These are phyloP conservation scores for Chydorus sphaericus DNA, from an alignment of 2,888 invertebrate genomes.

Conservation along the genomic window DNA sequence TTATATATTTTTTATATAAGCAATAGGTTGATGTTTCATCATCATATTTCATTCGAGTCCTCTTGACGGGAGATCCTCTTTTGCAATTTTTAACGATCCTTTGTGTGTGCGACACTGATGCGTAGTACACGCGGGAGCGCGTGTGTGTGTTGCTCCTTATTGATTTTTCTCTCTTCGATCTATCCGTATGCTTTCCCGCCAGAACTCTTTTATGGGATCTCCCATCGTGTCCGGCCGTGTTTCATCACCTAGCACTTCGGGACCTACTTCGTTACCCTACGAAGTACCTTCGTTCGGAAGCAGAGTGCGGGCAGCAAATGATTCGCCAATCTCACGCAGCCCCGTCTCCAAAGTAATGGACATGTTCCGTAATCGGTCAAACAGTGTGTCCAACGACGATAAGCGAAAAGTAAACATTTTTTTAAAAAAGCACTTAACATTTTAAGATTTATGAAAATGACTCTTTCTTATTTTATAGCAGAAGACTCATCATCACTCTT, in stretches of 20 bases:
- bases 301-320: conserved; percentile 38
- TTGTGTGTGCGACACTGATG: too few species aligned
- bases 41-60: too few species aligned
- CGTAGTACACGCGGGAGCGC: too few species aligned
- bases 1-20: too few species aligned
- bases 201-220: conserved; percentile 50
- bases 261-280: conserved; percentile 7
- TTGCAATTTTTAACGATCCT: too few species aligned
- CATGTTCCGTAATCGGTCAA: conserved; percentile 64
- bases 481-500: not conserved
- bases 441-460: not conserved
- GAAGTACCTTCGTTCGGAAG: conserved; percentile 18
- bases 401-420: conserved; percentile 3
- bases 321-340: conserved; percentile 40
- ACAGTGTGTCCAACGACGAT: conserved; percentile 37
- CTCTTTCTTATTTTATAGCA: not conserved
- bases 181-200: too few species aligned
- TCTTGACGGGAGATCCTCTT: too few species aligned
- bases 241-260: not conserved
- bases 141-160: too few species aligned
- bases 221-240: conserved; percentile 14
- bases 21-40: too few species aligned
- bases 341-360: conserved; percentile 87
- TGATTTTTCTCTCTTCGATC: too few species aligned
- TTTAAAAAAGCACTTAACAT: not conserved